Evolutionary conservation across 2,888 invertebrate genomes (phyloP), one percentile per base, ranked within the genome.

Genomic region (Diabrotica balteata): DNA sequence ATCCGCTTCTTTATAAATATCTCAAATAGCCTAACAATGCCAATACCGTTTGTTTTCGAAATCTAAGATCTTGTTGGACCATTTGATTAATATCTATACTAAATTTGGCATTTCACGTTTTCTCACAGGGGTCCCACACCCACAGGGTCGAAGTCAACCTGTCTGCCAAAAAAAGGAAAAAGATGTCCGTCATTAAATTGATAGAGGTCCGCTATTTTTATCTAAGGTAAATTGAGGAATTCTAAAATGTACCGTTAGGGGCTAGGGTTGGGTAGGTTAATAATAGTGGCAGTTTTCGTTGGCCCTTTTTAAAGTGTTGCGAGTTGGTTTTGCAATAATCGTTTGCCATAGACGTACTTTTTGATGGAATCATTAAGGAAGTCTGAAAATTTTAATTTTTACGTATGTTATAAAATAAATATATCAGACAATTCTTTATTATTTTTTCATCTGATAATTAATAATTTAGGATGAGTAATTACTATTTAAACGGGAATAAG

Each of bases 21-120:
- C 54, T 66, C 66, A 60, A 66, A 63, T 53, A 52, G 67, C 42
- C 59, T 58, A 66, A 57, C 66, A 63, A 55, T 55, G 59, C 59
- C 49, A 55, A 68, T 65, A 62, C 51, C 58, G 66, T 67, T 71
- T 57, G 64, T 59, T 67, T 71, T 63, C 57, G 22, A 68, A 65
- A 71, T 68, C 66, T 59, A 53, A 51, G 58, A 71, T 70, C 72
- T 72, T 47, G 72, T 72, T 72, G 67, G 62, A 59, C 59, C 62
- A 46, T 61, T 67, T 73, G 73, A 73, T 73, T 70, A 73, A 73
- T 73, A 68, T 55, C 68, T 63, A 51, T 62, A 51, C 59, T 59
- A 70, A 73, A 73, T 73, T 72, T 68, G 63, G 64, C 71, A 67
- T 69, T 73, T 73, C 66, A 68, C 67, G 65, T 67, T 66, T 72